These are phyloP conservation scores for Bilobella aurantiaca DNA, from an alignment of 1,140 invertebrate genomes.

Conservation along the genomic window DNA sequence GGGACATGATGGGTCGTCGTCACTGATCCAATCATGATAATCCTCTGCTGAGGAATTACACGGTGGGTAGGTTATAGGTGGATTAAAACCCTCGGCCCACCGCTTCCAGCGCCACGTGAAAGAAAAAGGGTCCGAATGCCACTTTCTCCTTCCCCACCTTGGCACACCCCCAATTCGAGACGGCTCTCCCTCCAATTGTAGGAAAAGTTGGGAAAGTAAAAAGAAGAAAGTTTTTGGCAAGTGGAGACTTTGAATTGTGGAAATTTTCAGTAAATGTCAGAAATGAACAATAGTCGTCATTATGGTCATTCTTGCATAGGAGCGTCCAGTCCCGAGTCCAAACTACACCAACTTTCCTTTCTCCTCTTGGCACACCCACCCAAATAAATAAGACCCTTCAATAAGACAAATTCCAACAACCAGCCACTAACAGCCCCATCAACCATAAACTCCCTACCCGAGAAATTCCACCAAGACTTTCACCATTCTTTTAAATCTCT, in stretches of 20 bases:
- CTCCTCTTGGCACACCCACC: background rate
- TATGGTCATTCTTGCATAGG: slow-evolving; percentile 36
- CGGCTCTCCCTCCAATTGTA: too few relatives aligned
- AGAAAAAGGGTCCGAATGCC: background rate
- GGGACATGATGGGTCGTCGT: slow-evolving; percentile 31
- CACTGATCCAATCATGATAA: slow-evolving; percentile 34
- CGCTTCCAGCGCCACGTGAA: background rate
- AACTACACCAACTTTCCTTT: slow-evolving; percentile 3
- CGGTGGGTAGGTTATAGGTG: background rate
- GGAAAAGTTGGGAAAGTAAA: slow-evolving; percentile 18
- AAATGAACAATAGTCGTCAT: slow-evolving; percentile 36
- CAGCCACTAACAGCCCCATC: background rate
- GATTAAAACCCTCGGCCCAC: background rate
- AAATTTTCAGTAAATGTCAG: slow-evolving; percentile 35
- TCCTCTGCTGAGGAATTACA: slow-evolving; percentile 24
- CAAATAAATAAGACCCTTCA: slow-evolving; percentile 34
- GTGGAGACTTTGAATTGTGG: slow-evolving; percentile 31
- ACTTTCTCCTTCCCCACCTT: slow-evolving; percentile 23
- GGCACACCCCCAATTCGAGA: slow-evolving; percentile 35
- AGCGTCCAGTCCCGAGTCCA: slow-evolving; percentile 12
- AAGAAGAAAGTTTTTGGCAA: slow-evolving; percentile 13
- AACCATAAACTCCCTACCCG: too few relatives aligned
- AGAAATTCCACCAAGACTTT: background rate
- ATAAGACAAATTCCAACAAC: slow-evolving; percentile 15
- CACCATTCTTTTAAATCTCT: background rate